Conservation (phyloP, 1,140 invertebrate species). For the Diploscapter pachys region DNA sequence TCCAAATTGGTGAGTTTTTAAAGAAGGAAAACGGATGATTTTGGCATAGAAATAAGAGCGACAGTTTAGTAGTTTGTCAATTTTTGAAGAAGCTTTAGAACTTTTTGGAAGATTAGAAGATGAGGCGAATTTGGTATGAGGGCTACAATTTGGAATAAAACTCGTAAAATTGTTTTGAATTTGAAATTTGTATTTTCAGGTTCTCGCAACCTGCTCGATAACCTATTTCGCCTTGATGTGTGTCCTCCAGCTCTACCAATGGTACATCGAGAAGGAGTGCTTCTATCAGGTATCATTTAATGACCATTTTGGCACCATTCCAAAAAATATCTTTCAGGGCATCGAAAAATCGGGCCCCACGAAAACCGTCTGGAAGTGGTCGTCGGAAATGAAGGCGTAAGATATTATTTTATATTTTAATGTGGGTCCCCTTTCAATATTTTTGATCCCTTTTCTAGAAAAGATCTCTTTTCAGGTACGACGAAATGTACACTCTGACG, state of each 20-base stretch:
- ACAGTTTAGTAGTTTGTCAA: too few relatives aligned
- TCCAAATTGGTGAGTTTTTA: conserved; percentile 71
- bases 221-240: conserved; percentile 88
- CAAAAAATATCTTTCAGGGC: conserved; percentile 30
- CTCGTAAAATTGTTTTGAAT: too few relatives aligned
- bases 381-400: conserved; percentile 51
- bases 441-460: conserved; percentile 45
- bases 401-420: conserved; percentile 20
- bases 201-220: conserved; percentile 79
- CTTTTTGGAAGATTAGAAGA: too few relatives aligned
- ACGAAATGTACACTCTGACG: conserved; percentile 54
- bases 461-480: conserved; percentile 46
- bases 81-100: too few relatives aligned
- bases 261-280: conserved; percentile 91
- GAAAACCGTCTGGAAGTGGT: conserved; percentile 36
- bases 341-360: conserved; percentile 60
- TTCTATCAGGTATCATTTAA: conserved; percentile 66
- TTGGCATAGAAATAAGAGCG: too few relatives aligned
- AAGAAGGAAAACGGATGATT: not conserved
- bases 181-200: conserved; percentile 31
- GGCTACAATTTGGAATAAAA: not conserved
- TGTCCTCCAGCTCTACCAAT: conserved; percentile 87
- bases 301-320: too few relatives aligned
- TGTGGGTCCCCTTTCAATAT: conserved; percentile 13
- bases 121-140: too few relatives aligned